Percentiles rank a stretch among this genome's conserved stretches.
phyloP scores from a whole-genome alignment of 2,888 invertebrate species.

The Gymnocheta viridis region DNA sequence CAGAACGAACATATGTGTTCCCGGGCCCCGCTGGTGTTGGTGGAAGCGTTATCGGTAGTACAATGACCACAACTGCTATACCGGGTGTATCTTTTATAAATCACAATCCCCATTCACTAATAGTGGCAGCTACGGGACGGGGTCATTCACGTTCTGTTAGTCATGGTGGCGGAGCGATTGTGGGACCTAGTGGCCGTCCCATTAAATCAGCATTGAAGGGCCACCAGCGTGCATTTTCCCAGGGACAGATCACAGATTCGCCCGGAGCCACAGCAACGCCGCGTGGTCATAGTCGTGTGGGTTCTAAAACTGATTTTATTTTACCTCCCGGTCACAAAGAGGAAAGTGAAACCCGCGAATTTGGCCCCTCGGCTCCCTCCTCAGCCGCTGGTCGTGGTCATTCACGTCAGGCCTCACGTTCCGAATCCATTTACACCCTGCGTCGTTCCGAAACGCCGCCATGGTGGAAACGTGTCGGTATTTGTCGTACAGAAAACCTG shows the following conservation, averaged over 20 bases:
- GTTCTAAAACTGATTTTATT: slow-evolving; percentile 94
- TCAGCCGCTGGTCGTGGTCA: slow-evolving; percentile 85
- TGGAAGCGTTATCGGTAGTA: slow-evolving; percentile 74
- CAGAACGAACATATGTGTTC: slow-evolving; percentile 81
- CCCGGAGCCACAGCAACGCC: slow-evolving; percentile 77
- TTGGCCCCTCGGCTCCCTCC: slow-evolving; percentile 81
- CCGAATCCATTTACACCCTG: slow-evolving; percentile 94
- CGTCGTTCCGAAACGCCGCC: slow-evolving; percentile 88
- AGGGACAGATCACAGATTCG: slow-evolving; percentile 90
- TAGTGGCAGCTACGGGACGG: slow-evolving; percentile 73
- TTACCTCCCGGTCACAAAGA: slow-evolving; percentile 93
- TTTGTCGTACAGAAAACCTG: slow-evolving; percentile 85
- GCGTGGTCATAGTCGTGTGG: slow-evolving; percentile 89
- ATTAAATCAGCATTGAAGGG: slow-evolving; percentile 89
- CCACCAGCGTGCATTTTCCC: slow-evolving; percentile 93
- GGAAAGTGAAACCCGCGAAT: slow-evolving; percentile 86
- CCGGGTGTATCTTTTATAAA: slow-evolving; percentile 74
- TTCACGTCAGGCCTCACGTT: slow-evolving; percentile 93
- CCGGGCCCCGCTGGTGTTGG: slow-evolving; percentile 75
- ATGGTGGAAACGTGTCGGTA: slow-evolving; percentile 87
- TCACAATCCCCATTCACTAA: slow-evolving; percentile 63
- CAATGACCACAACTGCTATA: slow-evolving; percentile 66
- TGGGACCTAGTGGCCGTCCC: slow-evolving; percentile 84
- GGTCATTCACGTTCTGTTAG: slow-evolving; percentile 92
- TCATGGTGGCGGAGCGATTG: slow-evolving; percentile 88